Percentiles rank a stretch among this genome's conserved stretches.
Conservation (phyloP, 2,888 invertebrate species). For the Icerya purchasi region DNA sequence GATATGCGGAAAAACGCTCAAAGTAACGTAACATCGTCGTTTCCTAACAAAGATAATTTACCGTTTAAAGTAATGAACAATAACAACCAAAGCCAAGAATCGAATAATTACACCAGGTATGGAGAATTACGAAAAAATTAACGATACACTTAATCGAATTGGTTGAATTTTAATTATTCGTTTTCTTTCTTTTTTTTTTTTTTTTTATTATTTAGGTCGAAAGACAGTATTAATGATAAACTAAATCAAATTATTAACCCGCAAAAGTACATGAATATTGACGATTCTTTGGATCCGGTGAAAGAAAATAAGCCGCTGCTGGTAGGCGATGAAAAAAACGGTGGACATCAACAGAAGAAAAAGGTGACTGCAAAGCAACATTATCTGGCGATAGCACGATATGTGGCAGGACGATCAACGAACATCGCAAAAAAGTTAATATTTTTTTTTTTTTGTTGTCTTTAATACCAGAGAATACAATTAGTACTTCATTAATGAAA, state of each 20-base stretch:
- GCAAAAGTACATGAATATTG: too few species aligned
- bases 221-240: too few species aligned
- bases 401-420: conserved; percentile 44
- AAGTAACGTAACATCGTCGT: background rate
- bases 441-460: background rate
- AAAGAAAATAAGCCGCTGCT: conserved; percentile 12
- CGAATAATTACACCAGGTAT: background rate
- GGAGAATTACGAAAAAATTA: too few species aligned
- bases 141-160: too few species aligned
- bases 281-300: background rate
- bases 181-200: too few species aligned
- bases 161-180: too few species aligned
- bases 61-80: background rate
- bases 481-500: too few species aligned
- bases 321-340: conserved; percentile 16
- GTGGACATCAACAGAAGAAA: conserved; percentile 22
- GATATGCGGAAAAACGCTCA: background rate
- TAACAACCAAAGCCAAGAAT: background rate
- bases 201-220: too few species aligned
- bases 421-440: conserved; percentile 16
- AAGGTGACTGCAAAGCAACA: conserved; percentile 42
- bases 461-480: too few species aligned
- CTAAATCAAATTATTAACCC: too few species aligned
- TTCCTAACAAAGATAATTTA: background rate
- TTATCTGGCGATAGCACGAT: conserved; percentile 55